These are phyloP conservation scores for Cydia fagiglandana DNA, from an alignment of 1,140 invertebrate species.

Conservation along the genomic window DNA sequence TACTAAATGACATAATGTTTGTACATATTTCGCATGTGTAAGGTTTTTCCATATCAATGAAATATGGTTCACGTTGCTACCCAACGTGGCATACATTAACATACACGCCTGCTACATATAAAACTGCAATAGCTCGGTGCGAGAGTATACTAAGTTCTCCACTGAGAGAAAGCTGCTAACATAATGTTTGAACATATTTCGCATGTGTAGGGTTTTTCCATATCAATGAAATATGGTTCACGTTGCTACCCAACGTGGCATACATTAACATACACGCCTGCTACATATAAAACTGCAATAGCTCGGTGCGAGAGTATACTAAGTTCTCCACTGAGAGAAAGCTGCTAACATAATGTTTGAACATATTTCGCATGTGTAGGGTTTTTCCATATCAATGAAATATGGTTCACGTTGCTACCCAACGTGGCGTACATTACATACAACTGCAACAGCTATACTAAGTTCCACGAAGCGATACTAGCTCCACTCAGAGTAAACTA, in stretches of 20 bases:
- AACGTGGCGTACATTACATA: conserved; percentile 86
- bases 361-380: not conserved
- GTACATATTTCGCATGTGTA: not conserved
- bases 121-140: conserved; percentile 98
- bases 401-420: conserved; percentile 98
- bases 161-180: conserved; percentile 83
- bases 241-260: conserved; percentile 94
- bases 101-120: conserved; percentile 95
- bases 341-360: conserved; percentile 7
- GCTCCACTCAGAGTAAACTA: no score
- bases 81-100: conserved; percentile 83
- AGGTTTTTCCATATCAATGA: conserved; percentile 55
- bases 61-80: conserved; percentile 99
- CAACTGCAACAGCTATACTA: conserved; percentile 98
- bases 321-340: conserved; percentile 95
- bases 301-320: conserved; percentile 98
- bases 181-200: not conserved
- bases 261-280: conserved; percentile 89
- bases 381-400: conserved; percentile 75
- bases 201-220: no score
- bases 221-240: conserved; percentile 94
- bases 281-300: conserved; percentile 99
- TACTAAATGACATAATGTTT: not conserved
- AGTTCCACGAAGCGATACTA: conserved; percentile 89
- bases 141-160: conserved; percentile 98